A percentile compares a stretch with the other conserved stretches of the same genome.
Conservation (phyloP, 2,113 vertebrate genomes). For the Prionailurus bengalensis region DNA sequence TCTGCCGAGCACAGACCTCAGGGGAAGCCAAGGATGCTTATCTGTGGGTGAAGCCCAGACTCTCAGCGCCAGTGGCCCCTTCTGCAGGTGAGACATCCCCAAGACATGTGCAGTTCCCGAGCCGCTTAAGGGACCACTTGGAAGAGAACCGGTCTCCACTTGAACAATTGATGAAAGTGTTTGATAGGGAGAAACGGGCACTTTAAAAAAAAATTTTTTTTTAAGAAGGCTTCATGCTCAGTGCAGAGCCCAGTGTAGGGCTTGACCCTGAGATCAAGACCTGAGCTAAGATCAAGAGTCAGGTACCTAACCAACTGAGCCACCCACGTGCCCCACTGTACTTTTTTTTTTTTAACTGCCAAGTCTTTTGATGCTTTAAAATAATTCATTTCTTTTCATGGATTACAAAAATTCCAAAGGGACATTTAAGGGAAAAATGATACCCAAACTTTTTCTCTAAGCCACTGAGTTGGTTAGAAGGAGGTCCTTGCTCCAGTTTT, state of each 20-base stretch:
- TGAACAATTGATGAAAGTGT: slow-evolving; percentile 74
- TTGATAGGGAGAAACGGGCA: background rate
- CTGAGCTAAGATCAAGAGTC: too few species aligned
- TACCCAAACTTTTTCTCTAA: background rate
- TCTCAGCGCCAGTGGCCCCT: rapidly evolving
- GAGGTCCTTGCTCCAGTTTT: background rate
- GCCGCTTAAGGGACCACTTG: slow-evolving; percentile 49
- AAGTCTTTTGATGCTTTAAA: slow-evolving; percentile 50
- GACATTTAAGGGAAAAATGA: slow-evolving; percentile 2
- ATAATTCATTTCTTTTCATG: slow-evolving; percentile 69
- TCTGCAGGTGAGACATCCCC: background rate
- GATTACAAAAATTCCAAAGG: slow-evolving; percentile 25
- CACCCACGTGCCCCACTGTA: too few species aligned
- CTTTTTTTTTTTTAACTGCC: background rate
- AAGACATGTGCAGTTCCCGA: background rate
- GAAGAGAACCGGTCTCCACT: slow-evolving; percentile 71
- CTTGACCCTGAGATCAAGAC: too few species aligned
- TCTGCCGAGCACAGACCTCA: background rate
- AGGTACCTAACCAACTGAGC: too few species aligned
- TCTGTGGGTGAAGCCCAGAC: background rate
- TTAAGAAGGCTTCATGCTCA: too few species aligned
- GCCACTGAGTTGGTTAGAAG: background rate
- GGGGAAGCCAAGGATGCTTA: background rate
- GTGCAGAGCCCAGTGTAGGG: too few species aligned
- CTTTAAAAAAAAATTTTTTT: too few species aligned